Evolutionary conservation across 2,888 invertebrate species (phyloP).

Genomic region (Tetranychus truncatus): DNA sequence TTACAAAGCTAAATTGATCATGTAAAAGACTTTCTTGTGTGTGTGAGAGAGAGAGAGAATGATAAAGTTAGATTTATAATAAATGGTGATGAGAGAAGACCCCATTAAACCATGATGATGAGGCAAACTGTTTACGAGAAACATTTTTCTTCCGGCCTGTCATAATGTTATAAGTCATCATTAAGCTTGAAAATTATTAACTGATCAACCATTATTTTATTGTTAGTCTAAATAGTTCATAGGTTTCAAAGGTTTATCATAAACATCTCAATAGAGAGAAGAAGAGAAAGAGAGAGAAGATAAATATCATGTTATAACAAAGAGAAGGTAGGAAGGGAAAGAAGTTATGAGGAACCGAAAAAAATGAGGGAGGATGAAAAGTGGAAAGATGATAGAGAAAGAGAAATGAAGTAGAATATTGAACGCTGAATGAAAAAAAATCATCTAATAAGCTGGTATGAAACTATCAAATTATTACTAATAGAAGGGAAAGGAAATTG

Average conservation of each 20-base stretch:
- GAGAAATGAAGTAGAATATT: not conserved
- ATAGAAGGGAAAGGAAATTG: not conserved
- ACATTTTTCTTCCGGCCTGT: not conserved
- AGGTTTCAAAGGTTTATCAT: not conserved
- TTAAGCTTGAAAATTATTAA: not conserved
- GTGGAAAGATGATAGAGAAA: not conserved
- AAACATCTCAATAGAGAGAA: not conserved
- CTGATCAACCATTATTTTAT: not conserved
- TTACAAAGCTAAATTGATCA: not conserved
- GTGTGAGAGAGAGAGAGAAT: conserved; percentile 3
- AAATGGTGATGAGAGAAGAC: not conserved
- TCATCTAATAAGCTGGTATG: not conserved
- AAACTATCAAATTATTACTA: not conserved
- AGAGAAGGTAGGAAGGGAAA: not conserved
- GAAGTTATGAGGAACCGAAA: not conserved
- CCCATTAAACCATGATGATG: not conserved
- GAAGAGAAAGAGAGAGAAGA: not conserved
- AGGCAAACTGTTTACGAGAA: not conserved
- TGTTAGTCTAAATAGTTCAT: not conserved
- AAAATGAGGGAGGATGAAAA: not conserved
- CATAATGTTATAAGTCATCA: not conserved
- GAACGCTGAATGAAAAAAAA: not conserved
- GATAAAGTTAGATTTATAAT: not conserved
- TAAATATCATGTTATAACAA: not conserved
- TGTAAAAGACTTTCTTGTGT: not conserved